Percentiles rank a stretch among this genome's conserved stretches.
phyloP scores from a whole-genome alignment of 2,113 vertebrate species.

The Callipepla squamata region DNA sequence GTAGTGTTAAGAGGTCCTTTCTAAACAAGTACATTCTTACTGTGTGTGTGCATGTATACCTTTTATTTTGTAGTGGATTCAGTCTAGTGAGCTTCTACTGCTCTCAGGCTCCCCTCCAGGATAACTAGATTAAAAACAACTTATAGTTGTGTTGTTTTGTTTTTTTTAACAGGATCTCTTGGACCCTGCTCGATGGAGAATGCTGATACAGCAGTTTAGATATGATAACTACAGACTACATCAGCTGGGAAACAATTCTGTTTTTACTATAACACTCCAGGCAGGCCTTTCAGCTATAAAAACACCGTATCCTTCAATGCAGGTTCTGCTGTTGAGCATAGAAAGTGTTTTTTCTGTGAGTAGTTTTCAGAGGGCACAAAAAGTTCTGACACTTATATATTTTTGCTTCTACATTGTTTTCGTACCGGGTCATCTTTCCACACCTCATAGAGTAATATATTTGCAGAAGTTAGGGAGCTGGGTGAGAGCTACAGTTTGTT shows the following conservation, averaged over 20 bases:
- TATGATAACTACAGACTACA: constrained; percentile 99
- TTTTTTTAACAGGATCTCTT: constrained; percentile 88
- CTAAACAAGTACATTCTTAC: not conserved
- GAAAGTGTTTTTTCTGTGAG: not conserved
- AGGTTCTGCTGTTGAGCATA: not conserved
- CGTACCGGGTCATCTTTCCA: not conserved
- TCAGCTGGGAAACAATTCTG: constrained; percentile 98
- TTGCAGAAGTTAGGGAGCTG: not conserved
- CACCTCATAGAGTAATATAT: not conserved
- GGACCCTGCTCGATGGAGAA: constrained; percentile 98
- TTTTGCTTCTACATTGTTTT: not conserved
- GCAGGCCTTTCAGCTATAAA: constrained; percentile 98
- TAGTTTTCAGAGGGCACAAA: not conserved
- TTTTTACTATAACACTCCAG: constrained; percentile 98
- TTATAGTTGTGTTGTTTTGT: not conserved
- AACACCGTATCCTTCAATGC: constrained; percentile 95
- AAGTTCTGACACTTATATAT: not conserved
- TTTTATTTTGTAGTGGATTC: not conserved
- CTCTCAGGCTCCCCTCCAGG: not conserved
- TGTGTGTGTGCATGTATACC: fast-evolving
- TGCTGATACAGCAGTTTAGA: constrained; percentile 98
- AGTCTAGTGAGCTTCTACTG: not conserved
- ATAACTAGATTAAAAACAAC: constrained; percentile 11
- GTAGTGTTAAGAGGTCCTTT: not conserved
- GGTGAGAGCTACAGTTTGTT: not conserved